Base-by-base conservation (phyloP, 2,888 invertebrate genomes). In the Eristalis intricaria region DNA sequence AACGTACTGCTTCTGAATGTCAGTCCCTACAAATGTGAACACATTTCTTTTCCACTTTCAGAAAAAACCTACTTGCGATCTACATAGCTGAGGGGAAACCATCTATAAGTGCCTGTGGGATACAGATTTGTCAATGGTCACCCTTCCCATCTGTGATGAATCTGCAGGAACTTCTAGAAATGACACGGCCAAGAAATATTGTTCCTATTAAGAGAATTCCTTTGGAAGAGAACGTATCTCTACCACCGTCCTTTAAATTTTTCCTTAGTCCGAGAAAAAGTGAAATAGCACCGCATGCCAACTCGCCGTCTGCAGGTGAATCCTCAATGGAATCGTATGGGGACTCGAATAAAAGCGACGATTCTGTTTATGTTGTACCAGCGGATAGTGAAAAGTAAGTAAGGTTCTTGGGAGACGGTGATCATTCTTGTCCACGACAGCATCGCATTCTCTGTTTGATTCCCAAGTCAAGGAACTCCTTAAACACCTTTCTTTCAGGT, bases 111-210 rank as follows among this genome's bases (percentile, higher is more conserved):
- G 79, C 58, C 1, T 80, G 63, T 11, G 66, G 76, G 40, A 79
- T 69, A 58, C 76, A 80, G 38, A 1, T 68, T 13, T 60, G 71
- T 1, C 79, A 87, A n/a, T 87, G 87, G 87, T 87, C 79, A 2
- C 87, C 87, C 10, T 43, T 76, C 3, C 79, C 79, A 8, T 80
- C 84, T n/a, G 60, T 79, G 19, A 84, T 76, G 79, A 84, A 84
- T 56, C 23, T 76, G 2, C 70, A 71, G 23, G 38, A 75, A 10
- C 63, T 87, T 1, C 66, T 83, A 23, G 87, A 87, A n/a, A 73
- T 69, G 22, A 65, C 84, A 11, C 29, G 60, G 2, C 87, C 87
- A 10, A 87, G 68, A 2, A 13, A 40, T 50, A 84, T 84, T 19
- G 13, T 76, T 68, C 71, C 87, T 2, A 80, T 87, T 19, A 50